Evolutionary conservation across 92 coral and sea anemone species (phyloP).

Genomic region (Desmophyllum pertusum): DNA sequence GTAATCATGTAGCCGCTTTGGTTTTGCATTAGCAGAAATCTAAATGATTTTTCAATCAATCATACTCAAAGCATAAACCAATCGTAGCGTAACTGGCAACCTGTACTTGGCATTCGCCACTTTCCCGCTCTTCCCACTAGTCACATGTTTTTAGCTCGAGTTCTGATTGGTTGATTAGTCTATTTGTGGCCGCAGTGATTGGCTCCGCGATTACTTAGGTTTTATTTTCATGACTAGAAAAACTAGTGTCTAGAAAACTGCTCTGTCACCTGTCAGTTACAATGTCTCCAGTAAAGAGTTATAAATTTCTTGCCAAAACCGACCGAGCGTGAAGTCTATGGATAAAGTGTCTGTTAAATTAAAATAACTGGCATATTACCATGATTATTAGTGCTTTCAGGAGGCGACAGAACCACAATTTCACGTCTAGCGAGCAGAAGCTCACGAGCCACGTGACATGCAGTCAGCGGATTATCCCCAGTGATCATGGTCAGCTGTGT

Average conservation of each 20-base stretch:
- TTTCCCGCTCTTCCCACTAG: neutral
- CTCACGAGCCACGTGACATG: conserved; percentile 98
- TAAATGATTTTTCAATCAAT: neutral
- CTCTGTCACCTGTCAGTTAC: neutral
- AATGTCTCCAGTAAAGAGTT: neutral
- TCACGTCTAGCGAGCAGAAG: conserved; percentile 81
- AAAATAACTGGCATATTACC: conserved; percentile 38
- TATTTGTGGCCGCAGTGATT: too few relatives aligned
- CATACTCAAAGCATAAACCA: neutral
- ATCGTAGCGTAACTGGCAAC: neutral
- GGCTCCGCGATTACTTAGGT: too few relatives aligned
- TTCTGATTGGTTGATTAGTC: too few relatives aligned
- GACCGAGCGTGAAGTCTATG: too few relatives aligned
- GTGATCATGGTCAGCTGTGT: conserved; percentile 93
- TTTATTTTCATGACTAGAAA: too few relatives aligned
- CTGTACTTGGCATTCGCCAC: neutral
- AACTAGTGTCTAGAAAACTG: too few relatives aligned
- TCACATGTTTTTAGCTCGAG: too few relatives aligned
- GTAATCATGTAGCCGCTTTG: too few relatives aligned
- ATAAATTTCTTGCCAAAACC: neutral
- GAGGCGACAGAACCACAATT: conserved; percentile 82
- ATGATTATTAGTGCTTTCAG: conserved; percentile 50
- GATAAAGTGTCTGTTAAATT: too few relatives aligned
- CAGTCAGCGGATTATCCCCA: conserved; percentile 99
- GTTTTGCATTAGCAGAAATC: too few relatives aligned